These are phyloP conservation scores for Hippolais icterina DNA, from an alignment of 2,113 vertebrate species.

Conservation along the genomic window DNA sequence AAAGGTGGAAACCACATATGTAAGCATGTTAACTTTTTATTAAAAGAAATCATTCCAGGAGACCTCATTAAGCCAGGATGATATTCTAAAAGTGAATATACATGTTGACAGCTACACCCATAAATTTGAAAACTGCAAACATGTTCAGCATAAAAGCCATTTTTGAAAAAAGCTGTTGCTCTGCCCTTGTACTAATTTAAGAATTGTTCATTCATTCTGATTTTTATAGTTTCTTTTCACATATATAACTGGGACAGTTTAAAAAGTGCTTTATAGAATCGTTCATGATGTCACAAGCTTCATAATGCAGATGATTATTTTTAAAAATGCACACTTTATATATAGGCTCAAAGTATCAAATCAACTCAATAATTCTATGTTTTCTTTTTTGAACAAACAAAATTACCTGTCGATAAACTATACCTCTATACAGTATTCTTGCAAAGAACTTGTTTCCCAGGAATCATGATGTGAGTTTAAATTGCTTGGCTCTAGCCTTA, in stretches of 20 bases:
- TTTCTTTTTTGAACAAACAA: background rate
- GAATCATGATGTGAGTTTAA: background rate
- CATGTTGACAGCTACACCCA: slow-evolving; percentile 71
- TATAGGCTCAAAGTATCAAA: background rate
- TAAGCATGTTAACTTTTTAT: slow-evolving; percentile 68
- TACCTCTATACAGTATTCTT: background rate
- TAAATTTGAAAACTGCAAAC: slow-evolving; percentile 71
- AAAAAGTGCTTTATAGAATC: background rate
- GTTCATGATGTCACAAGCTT: slow-evolving; percentile 12
- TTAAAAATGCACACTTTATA: background rate
- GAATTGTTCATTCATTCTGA: slow-evolving; percentile 63
- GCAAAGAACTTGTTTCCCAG: background rate
- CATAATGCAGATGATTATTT: slow-evolving; percentile 1
- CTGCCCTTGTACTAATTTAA: slow-evolving; percentile 64
- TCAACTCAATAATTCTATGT: background rate
- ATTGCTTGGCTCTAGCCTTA: background rate
- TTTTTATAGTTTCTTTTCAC: slow-evolving; percentile 57
- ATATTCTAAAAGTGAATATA: slow-evolving; percentile 72
- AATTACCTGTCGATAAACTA: background rate
- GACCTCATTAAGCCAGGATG: slow-evolving; percentile 68
- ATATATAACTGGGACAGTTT: slow-evolving; percentile 50
- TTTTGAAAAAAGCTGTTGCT: slow-evolving; percentile 59
- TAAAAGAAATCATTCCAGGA: slow-evolving; percentile 74
- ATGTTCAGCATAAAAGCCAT: slow-evolving; percentile 66
- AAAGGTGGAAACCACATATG: slow-evolving; percentile 55